Conservation (phyloP, 2,888 invertebrate species). For the Philaethria dido region DNA sequence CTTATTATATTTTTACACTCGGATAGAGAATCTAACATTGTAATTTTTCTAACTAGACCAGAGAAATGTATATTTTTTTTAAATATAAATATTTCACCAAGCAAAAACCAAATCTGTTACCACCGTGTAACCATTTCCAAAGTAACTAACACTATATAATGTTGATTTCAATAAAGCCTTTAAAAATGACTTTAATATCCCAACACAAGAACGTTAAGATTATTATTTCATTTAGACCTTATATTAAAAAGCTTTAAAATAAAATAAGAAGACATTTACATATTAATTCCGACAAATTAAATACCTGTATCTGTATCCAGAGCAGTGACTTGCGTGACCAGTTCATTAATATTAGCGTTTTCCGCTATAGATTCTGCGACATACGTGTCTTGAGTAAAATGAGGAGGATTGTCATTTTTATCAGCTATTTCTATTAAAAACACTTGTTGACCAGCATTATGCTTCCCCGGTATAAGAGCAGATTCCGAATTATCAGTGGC, state of each 20-base stretch:
- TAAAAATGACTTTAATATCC: not conserved
- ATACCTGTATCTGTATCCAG: constrained; percentile 92
- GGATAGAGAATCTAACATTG: too few relatives aligned
- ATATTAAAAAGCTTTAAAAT: not conserved
- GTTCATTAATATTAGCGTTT: constrained; percentile 91
- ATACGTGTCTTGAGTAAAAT: constrained; percentile 91
- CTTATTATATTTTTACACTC: too few relatives aligned
- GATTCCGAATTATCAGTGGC: constrained; percentile 96
- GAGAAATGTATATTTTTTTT: too few relatives aligned
- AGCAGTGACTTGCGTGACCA: constrained; percentile 94
- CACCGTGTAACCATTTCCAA: too few relatives aligned
- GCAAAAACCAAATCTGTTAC: too few relatives aligned
- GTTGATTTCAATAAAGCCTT: too few relatives aligned
- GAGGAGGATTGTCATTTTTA: constrained; percentile 97
- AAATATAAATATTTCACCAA: too few relatives aligned
- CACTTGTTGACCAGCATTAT: constrained; percentile 90
- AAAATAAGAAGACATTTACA: not conserved
- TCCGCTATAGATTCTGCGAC: constrained; percentile 90
- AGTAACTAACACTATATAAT: too few relatives aligned
- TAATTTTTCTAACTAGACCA: too few relatives aligned
- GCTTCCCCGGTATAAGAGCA: constrained; percentile 86
- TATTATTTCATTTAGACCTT: not conserved
- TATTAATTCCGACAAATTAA: constrained; percentile 14
- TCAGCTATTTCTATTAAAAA: constrained; percentile 97
- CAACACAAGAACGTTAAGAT: not conserved